Base-by-base conservation (phyloP, 2,888 invertebrate species). In the Eupithecia insigniata region DNA sequence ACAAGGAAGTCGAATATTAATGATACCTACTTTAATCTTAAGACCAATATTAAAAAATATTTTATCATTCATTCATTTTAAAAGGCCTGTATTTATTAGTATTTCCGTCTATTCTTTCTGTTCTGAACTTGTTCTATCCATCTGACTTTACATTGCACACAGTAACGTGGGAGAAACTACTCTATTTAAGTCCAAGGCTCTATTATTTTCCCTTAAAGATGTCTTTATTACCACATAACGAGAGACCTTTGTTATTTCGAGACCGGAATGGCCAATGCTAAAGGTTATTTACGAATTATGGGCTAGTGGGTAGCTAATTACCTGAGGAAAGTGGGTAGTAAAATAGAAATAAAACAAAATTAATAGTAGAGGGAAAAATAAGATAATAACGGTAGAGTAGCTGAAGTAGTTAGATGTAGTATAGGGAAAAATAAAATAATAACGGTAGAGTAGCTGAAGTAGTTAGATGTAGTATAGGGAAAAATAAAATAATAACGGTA, bases 151-250 rank as follows among this genome's bases (percentile, higher is more conserved):
- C n/a, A 55, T 22, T 26, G 66, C 64, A 69, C 46, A 62, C 46
- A 26, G 66, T 66, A 72, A 22, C 67, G 73, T 76, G 64, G 69
- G 65, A 61, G 62, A 67, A 74, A 71, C 69, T 69, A 69, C 18
- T 58, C 60, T 74, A 74, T 74, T 73, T 46, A 77, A 70, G 70
- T 60, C 72, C 62, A 68, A 67, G 71, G n/a, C n/a, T 60, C 72
- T 55, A 76, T 51, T 78, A 75, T 75, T 75, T 78, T 67, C 68
- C 70, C 68, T 66, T 73, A 69, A 75, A 60, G 73, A 75, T 71
- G 73, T 71, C 75, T 76, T 75, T 77, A 77, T 78, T 77, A 72
- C 76, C 70, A 70, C 70, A 66, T 77, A 73, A 74, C 78, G 67
- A 72, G 69, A 65, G 32, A 71, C 66, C 73, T 67, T 71, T 70